These are phyloP conservation scores for Torymus tubicola DNA, from an alignment of 2,888 invertebrate genomes.

Conservation along the genomic window DNA sequence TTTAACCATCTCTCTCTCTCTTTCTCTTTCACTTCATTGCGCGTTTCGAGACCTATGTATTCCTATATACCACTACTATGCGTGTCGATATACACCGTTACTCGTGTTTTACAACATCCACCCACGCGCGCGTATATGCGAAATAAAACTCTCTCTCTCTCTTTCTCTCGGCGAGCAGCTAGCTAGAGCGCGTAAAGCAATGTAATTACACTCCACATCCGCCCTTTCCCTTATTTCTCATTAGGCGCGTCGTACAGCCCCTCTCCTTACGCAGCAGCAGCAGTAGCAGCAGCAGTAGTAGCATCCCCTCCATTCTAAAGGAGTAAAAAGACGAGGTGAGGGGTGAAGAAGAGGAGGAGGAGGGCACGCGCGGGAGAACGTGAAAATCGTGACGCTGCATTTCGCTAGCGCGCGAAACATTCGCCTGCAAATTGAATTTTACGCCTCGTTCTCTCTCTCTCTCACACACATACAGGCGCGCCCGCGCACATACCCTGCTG, in stretches of 20 bases:
- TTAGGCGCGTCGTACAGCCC: slow-evolving; percentile 25
- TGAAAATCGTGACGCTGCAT: slow-evolving; percentile 54
- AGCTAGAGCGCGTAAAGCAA: slow-evolving; percentile 4
- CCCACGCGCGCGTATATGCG: neutral
- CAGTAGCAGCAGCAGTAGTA: too few relatives aligned
- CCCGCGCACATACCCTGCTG: neutral
- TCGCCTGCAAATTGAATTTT: slow-evolving; percentile 55
- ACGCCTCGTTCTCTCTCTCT: slow-evolving; percentile 19
- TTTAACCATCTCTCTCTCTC: too few relatives aligned
- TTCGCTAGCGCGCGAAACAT: slow-evolving; percentile 44
- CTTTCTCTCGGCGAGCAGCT: neutral
- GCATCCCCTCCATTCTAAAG: too few relatives aligned
- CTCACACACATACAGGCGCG: neutral
- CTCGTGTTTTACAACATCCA: neutral
- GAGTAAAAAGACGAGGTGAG: neutral
- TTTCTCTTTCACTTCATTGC: too few relatives aligned
- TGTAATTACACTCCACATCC: slow-evolving; percentile 3
- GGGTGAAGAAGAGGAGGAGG: neutral
- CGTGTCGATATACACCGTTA: too few relatives aligned
- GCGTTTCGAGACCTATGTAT: too few relatives aligned
- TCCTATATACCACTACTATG: too few relatives aligned
- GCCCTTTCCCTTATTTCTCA: slow-evolving; percentile 15
- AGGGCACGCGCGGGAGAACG: neutral
- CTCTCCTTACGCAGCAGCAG: too few relatives aligned
- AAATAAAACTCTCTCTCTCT: neutral